Base-by-base conservation (phyloP, 2,888 invertebrate genomes). In the Pristionchus maxplancki region DNA sequence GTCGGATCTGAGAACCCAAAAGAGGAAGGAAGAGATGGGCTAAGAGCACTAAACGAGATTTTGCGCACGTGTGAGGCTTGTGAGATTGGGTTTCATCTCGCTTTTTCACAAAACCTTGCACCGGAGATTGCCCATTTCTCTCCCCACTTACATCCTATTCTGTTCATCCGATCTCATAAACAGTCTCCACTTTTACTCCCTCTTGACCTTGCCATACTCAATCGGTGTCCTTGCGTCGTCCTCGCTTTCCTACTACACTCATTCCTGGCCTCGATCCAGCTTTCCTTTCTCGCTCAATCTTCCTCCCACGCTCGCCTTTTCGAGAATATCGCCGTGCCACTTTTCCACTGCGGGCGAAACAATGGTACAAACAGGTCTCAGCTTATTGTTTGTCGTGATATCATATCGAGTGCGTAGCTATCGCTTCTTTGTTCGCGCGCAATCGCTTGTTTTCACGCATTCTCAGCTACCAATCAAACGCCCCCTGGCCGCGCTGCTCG, bases 121-220 rank as follows among this genome's bases (percentile, higher is more conserved):
- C n/a, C n/a, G n/a, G n/a, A n/a, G n/a, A 34, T 67, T 67, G 17
- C 20, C 15, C 34, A 34, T 13, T 37, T 74, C 71, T 28, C 11
- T 31, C 64, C 5, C 64, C 64, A 9, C 11, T 58, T 67, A 31
- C 67, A 31, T 67, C 67, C 67, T 34, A 9, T 15, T 15, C 31
- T 15, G 13, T 6, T 31, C 31, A 11, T 34, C 67, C 71, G 20
- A 74, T 74, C 71, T 74, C 71, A 74, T 74, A 74, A 74, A 74
- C 71, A 74, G n/a, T 20, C 24, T 24, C 40, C 71, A 40, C 40
- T 24, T 31, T 74, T 74, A 15, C 24, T 20, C 71, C 13, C 71
- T 74, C 71, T 74, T 74, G 71, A 74, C 71, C 71, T 74, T 74
- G 71, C 64, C 64, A 64, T 64, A 64, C 64, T 64, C 64, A 17